Evolutionary conservation across 53 echinoderm and acorn worm genomes (phyloP), one percentile per base, ranked within the genome.

Genomic region (Actinopyga echinites): DNA sequence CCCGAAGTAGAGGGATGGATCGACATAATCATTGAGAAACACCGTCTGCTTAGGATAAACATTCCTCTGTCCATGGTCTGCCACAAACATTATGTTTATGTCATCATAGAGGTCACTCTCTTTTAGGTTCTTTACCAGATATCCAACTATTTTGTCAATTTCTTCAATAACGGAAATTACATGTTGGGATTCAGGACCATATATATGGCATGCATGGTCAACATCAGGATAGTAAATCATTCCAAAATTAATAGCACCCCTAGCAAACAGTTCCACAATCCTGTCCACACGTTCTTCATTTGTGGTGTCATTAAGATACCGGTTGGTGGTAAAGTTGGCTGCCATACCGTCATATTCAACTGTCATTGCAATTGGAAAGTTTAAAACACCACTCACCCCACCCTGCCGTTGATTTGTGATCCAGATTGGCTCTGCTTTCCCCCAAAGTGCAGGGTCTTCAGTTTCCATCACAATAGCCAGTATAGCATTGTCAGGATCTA

Each of bases 1-100:
- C 56, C 56, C 73, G 6, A 31, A 19, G 65, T 89, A 93, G 61
- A 90, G 84, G 10, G 64, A 31, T 8, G 87, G 61, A 58, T 93
- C 87, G 6, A 93, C 84, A 54, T 59, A 82, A 13, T 93, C 87
- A 65, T 87, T 74, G 12, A 93, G 81, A 73, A 87, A 78, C 21
- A 79, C 60, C 35, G 77, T 37, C 44, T 85, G 75, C 13, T 57
- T 13, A 0, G 45, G 43, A 4, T 69, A 56, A 4, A 90, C 75
- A 20, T 77, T 79, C 1, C 91, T 54, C 92, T 93, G 94, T 57
- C 96, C 96, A 75, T 96, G 96, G 43, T 96, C 96, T 17, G 93
- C 87, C 17, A 91, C 91, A 38, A 96, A 85, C 25, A 96, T 86
- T 23, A 96, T 65, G 52, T 93, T 86, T 13, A 92, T 60, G 6